Evolutionary conservation across 2,113 vertebrate species (phyloP).

Genomic region (Lanius ludovicianus): DNA sequence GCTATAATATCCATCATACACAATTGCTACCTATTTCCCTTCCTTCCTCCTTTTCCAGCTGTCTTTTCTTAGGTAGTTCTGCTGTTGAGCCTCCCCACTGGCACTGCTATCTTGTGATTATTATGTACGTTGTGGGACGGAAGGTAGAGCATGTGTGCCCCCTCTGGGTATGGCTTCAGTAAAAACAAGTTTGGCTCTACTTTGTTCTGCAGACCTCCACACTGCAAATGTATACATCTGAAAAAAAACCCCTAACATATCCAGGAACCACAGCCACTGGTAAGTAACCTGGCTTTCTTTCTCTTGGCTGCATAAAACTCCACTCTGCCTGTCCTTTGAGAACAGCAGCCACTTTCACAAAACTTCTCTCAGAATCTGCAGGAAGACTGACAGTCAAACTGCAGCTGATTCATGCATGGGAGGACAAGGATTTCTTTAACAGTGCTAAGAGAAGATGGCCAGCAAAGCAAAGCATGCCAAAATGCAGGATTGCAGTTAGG

Average conservation of each 20-base stretch:
- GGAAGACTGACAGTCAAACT: neutral
- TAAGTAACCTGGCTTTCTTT: neutral
- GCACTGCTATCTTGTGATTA: neutral
- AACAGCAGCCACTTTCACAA: neutral
- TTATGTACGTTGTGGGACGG: fast-evolving
- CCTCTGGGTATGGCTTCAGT: neutral
- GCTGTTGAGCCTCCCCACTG: neutral
- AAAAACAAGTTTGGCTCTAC: neutral
- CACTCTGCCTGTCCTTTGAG: neutral
- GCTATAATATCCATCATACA: neutral
- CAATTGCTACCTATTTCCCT: neutral
- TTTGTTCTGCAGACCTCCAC: neutral
- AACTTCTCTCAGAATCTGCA: neutral
- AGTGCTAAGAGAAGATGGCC: neutral
- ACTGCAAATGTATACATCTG: neutral
- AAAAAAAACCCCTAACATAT: neutral
- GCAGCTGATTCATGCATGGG: neutral
- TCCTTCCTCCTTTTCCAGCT: neutral
- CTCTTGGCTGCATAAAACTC: neutral
- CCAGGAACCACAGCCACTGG: neutral
- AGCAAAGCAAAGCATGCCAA: neutral
- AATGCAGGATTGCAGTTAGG: neutral
- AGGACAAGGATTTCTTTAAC: neutral
- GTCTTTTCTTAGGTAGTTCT: neutral
- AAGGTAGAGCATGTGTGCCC: conserved; percentile 12